phyloP scores from a whole-genome alignment of 2,113 vertebrate species.

The Aegotheles bennettii region DNA sequence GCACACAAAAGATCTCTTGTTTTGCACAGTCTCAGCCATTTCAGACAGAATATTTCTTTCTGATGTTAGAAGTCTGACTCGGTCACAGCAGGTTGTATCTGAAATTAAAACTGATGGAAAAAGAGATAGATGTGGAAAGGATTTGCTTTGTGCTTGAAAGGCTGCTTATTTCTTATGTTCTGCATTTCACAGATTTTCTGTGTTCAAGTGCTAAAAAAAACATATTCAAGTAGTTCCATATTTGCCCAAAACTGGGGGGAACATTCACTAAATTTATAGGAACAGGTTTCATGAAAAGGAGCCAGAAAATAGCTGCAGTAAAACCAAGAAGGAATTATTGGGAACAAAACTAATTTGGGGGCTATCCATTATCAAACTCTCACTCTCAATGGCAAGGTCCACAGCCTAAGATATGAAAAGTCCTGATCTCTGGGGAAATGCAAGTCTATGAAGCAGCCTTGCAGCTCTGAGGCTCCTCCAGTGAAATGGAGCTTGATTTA shows the following conservation, averaged over 20 bases:
- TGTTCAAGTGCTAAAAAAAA: not conserved
- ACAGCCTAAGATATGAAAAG: not conserved
- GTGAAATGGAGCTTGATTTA: not conserved
- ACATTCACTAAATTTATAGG: no score
- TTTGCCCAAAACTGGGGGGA: not conserved
- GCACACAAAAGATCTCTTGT: not conserved
- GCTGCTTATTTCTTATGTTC: not conserved
- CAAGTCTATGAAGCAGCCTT: not conserved
- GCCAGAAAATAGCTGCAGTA: not conserved
- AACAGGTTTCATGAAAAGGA: not conserved
- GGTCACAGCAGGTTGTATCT: not conserved
- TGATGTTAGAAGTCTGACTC: not conserved
- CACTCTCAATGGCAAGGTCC: not conserved
- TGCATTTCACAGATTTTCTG: not conserved
- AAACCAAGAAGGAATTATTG: not conserved
- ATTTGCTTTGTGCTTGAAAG: not conserved
- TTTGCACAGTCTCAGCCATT: not conserved
- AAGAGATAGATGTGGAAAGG: not conserved
- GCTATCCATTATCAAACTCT: not conserved
- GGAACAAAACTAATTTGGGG: not conserved
- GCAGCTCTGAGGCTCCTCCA: not conserved
- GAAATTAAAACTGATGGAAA: not conserved
- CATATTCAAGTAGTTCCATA: not conserved
- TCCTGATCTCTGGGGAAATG: no score
- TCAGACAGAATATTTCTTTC: not conserved